These are phyloP conservation scores for Chymomyza costata DNA, from an alignment of 1,140 invertebrate genomes.

Conservation along the genomic window DNA sequence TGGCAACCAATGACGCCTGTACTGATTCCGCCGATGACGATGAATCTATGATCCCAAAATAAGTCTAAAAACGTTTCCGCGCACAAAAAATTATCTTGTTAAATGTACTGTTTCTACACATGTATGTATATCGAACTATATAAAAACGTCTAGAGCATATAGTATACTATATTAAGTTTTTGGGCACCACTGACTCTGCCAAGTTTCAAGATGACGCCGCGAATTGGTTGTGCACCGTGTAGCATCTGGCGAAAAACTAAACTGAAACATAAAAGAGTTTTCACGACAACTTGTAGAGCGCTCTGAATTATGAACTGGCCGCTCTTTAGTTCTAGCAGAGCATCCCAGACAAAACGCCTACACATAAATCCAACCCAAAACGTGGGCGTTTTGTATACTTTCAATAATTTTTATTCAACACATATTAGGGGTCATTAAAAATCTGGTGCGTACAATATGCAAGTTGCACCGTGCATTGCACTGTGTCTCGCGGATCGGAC, in stretches of 20 bases:
- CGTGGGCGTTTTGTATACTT: conserved; percentile 25
- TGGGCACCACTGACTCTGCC: too few species aligned
- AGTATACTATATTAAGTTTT: too few species aligned
- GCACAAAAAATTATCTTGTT: neutral
- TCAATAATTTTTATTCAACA: too few species aligned
- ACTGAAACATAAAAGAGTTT: too few species aligned
- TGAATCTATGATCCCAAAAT: conserved; percentile 32
- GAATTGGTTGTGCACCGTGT: too few species aligned
- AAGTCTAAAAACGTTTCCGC: conserved; percentile 30
- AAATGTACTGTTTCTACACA: too few species aligned
- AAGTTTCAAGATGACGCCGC: too few species aligned
- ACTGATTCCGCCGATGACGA: conserved; percentile 38
- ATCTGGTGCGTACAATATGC: conserved; percentile 1
- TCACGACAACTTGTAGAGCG: too few species aligned
- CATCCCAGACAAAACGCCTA: conserved; percentile 8
- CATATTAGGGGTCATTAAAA: conserved; percentile 29
- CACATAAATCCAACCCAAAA: conserved; percentile 1
- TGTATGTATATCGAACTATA: neutral
- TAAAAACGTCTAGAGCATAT: neutral
- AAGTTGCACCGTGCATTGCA: conserved; percentile 15
- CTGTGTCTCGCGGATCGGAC: conserved; percentile 16
- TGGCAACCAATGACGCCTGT: conserved; percentile 32
- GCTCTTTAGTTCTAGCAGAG: neutral
- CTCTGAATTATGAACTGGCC: conserved; percentile 3
- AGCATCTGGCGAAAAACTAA: neutral